These are phyloP conservation scores for Melanotaenia boesemani DNA, from an alignment of 2,797 vertebrate genomes.

Conservation along the genomic window DNA sequence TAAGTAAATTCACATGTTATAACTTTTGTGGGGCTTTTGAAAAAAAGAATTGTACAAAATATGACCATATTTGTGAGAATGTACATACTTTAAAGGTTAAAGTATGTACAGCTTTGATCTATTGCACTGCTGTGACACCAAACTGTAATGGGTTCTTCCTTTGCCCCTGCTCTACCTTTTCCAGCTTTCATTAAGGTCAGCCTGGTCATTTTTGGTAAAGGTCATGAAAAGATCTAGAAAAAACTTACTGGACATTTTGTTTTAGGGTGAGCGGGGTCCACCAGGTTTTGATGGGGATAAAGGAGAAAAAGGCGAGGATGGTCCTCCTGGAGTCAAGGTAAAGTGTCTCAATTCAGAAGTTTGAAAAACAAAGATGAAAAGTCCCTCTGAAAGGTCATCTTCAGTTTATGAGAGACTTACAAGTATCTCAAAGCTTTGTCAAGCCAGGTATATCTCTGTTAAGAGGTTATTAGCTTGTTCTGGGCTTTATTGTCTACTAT, in stretches of 20 bases:
- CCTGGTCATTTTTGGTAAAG: too few species aligned
- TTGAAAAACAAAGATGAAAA: background rate
- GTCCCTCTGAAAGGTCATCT: background rate
- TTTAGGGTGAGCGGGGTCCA: slow-evolving; percentile 86
- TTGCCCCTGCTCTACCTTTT: too few species aligned
- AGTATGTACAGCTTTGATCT: too few species aligned
- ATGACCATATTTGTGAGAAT: too few species aligned
- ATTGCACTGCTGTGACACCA: too few species aligned
- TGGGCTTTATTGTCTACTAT: background rate
- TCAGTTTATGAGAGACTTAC: background rate
- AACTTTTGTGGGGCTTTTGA: too few species aligned
- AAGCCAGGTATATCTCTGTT: background rate
- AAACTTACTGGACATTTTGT: background rate
- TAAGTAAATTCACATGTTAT: too few species aligned
- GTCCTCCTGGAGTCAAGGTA: slow-evolving; percentile 90
- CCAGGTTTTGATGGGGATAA: slow-evolving; percentile 94
- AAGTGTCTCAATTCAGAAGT: background rate
- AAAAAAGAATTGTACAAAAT: too few species aligned
- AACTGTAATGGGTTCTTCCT: too few species aligned
- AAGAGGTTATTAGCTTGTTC: background rate
- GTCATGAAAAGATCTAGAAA: background rate
- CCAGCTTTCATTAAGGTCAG: too few species aligned
- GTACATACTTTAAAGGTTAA: too few species aligned
- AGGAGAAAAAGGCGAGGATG: slow-evolving; percentile 94
- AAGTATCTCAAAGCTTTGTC: background rate